Percentiles rank a stretch among this genome's conserved stretches.
Evolutionary conservation across 2,113 vertebrate genomes (phyloP).

Genomic region (Syngnathus typhle): DNA sequence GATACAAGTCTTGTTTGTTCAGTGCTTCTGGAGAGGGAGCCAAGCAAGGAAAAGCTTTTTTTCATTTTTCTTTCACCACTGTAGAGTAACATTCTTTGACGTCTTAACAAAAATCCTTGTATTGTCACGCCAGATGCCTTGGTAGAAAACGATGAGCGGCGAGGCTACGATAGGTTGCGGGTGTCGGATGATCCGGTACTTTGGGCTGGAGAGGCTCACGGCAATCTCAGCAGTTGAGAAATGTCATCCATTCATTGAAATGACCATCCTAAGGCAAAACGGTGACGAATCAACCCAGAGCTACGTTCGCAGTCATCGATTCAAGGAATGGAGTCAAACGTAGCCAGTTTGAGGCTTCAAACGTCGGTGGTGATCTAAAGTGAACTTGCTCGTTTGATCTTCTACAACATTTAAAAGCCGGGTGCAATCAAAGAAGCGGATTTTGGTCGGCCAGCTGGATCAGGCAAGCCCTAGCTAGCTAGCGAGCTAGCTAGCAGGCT

Average conservation of each 20-base stretch:
- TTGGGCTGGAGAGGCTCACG: no score
- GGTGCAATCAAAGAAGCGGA: conserved; percentile 46
- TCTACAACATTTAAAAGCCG: conserved; percentile 28
- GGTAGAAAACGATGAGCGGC: conserved; percentile 45
- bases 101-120: conserved; percentile 69
- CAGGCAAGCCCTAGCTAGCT: conserved; percentile 28
- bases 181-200: conserved; percentile 26
- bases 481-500: conserved; percentile 11
- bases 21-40: conserved; percentile 54
- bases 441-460: conserved; percentile 34
- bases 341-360: background rate
- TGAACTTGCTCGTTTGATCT: conserved; percentile 28
- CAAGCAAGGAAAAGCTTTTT: conserved; percentile 47
- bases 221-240: no score
- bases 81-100: conserved; percentile 70
- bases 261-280: no score
- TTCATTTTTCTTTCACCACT: conserved; percentile 44
- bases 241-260: no score
- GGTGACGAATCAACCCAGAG: no score
- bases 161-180: conserved; percentile 39
- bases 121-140: conserved; percentile 67
- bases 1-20: conserved; percentile 75
- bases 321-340: background rate
- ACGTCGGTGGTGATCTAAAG: background rate
- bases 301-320: no score